Percentiles rank a stretch among this genome's conserved stretches.
Conservation (phyloP, 2,113 vertebrate genomes). For the Chlorodrepanis virens region DNA sequence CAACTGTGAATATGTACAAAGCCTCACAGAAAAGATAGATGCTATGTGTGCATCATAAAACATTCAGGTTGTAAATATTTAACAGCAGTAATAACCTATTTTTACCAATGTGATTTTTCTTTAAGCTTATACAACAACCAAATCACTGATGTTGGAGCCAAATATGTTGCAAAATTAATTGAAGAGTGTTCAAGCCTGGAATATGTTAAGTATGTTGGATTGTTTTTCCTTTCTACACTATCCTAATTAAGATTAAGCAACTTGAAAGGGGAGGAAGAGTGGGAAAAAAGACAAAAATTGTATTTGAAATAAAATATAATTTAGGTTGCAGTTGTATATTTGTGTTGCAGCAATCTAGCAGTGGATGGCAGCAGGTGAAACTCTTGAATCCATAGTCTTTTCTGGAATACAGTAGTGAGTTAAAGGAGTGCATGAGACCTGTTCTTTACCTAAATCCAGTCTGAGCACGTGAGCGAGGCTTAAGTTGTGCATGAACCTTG, state of each 20-base stretch:
- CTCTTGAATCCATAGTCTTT: not conserved
- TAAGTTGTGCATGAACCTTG: not conserved
- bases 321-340: not conserved
- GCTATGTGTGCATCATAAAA: not conserved
- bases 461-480: not conserved
- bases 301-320: not conserved
- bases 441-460: not conserved
- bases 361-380: not conserved
- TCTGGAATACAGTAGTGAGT: not conserved
- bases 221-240: not conserved
- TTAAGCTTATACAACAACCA: slow-evolving; percentile 90
- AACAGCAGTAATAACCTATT: slow-evolving; percentile 15
- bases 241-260: not conserved
- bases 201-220: slow-evolving; percentile 82
- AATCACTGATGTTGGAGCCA: slow-evolving; percentile 90
- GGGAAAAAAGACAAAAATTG: not conserved
- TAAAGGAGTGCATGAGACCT: not conserved
- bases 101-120: slow-evolving; percentile 46
- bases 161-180: slow-evolving; percentile 83
- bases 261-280: not conserved
- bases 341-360: not conserved
- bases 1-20: not conserved
- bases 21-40: not conserved
- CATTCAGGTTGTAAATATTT: slow-evolving; percentile 10
- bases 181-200: slow-evolving; percentile 84